Percentiles rank a stretch among this genome's conserved stretches.
phyloP scores from a whole-genome alignment of 92 coral and sea anemone species.

The Porites divaricata region DNA sequence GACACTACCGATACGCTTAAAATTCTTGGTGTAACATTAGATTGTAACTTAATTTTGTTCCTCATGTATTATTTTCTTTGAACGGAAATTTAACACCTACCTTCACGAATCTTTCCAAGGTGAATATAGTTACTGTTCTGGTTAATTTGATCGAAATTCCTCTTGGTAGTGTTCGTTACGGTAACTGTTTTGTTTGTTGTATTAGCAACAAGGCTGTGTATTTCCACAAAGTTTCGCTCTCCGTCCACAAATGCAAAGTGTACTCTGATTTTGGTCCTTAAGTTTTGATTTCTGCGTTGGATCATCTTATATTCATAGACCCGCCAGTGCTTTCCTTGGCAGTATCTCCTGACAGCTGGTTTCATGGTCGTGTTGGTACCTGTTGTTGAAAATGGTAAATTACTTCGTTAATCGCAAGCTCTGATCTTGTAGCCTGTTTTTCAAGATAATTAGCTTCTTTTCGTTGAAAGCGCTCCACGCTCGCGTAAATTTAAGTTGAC shows the following conservation, averaged over 20 bases:
- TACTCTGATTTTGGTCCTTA: not conserved
- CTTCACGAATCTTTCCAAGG: constrained; percentile 48
- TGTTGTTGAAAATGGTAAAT: too few species aligned
- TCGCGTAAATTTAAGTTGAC: too few species aligned
- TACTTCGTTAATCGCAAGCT: too few species aligned
- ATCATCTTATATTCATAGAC: constrained; percentile 11
- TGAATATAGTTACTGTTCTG: not conserved
- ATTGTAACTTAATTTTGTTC: not conserved
- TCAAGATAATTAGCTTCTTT: too few species aligned
- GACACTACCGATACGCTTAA: constrained; percentile 5
- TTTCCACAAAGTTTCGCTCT: constrained; percentile 29
- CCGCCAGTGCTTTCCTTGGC: constrained; percentile 30
- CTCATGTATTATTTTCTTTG: not conserved
- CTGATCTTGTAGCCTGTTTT: too few species aligned
- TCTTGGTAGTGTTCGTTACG: not conserved
- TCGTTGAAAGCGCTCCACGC: too few species aligned
- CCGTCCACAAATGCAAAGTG: constrained; percentile 44
- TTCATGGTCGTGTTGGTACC: not conserved
- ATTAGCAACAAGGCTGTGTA: constrained; percentile 45
- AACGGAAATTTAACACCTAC: not conserved
- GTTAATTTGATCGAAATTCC: not conserved
- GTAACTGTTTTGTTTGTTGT: constrained; percentile 11
- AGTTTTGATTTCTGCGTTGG: not conserved
- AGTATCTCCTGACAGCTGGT: constrained; percentile 13
- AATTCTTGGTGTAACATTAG: constrained; percentile 29